Conservation (phyloP, 2,888 invertebrate genomes). For the Phaonia tiefii region DNA sequence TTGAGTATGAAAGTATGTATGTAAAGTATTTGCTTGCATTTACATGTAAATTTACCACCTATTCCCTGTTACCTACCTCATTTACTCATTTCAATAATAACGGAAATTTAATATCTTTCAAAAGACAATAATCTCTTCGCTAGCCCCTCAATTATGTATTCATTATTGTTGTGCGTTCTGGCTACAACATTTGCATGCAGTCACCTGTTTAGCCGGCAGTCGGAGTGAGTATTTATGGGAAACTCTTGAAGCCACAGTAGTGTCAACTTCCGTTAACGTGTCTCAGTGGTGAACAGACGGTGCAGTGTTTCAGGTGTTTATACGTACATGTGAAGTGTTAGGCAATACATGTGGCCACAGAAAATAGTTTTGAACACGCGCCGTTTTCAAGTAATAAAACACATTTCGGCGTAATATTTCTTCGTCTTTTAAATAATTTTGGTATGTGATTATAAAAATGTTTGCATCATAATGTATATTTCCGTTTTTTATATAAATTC, state of each 20-base stretch:
- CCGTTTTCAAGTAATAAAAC: conserved; percentile 56
- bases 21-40: no score
- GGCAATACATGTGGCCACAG: no score
- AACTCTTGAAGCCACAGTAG: conserved; percentile 39
- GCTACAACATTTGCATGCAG: conserved; percentile 4
- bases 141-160: no score
- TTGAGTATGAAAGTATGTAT: no score
- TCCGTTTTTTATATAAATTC: no score
- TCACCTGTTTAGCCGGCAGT: conserved; percentile 16
- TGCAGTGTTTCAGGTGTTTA: not conserved
- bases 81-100: conserved; percentile 15
- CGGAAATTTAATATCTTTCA: conserved; percentile 31
- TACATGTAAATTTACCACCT: no score
- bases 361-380: conserved; percentile 58
- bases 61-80: not conserved
- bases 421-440: no score
- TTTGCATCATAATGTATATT: no score
- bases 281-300: not conserved
- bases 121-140: conserved; percentile 16
- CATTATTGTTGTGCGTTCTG: not conserved
- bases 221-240: not conserved
- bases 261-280: conserved; percentile 63
- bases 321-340: no score
- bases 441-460: no score
- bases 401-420: no score